A percentile compares a stretch with the other conserved stretches of the same genome.
phyloP scores from a whole-genome alignment of 2,113 vertebrate species.

The Parus major region DNA sequence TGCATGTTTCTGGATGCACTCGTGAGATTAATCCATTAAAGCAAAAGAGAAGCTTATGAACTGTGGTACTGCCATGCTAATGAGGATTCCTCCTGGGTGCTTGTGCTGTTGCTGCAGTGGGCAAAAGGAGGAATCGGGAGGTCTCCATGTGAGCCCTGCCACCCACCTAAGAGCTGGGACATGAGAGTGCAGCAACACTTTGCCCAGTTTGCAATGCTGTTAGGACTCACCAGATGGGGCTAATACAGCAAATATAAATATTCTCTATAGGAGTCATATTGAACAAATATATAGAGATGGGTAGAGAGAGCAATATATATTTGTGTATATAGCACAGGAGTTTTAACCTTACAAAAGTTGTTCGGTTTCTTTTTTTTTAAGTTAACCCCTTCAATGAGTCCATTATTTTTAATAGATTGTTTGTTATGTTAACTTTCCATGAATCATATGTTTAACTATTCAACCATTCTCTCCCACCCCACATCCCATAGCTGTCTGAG shows the following conservation, averaged over 20 bases:
- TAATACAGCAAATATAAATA: conserved; percentile 53
- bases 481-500: neutral
- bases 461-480: neutral
- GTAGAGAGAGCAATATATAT: neutral
- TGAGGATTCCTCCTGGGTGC: neutral
- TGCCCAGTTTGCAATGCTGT: conserved; percentile 46
- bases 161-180: neutral
- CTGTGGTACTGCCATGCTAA: neutral
- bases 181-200: neutral
- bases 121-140: neutral
- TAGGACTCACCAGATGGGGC: conserved; percentile 65
- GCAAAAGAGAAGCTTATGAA: neutral
- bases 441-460: neutral
- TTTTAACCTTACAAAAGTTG: neutral
- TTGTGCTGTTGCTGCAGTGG: neutral
- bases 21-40: neutral
- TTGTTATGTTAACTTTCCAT: neutral
- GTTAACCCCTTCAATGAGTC: neutral
- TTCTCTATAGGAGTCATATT: neutral
- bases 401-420: neutral
- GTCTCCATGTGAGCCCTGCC: neutral
- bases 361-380: neutral
- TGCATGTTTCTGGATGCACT: neutral
- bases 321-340: neutral
- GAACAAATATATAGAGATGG: neutral